Conservation (phyloP, 2,888 invertebrate species). For the Conops quadrifasciatus region DNA sequence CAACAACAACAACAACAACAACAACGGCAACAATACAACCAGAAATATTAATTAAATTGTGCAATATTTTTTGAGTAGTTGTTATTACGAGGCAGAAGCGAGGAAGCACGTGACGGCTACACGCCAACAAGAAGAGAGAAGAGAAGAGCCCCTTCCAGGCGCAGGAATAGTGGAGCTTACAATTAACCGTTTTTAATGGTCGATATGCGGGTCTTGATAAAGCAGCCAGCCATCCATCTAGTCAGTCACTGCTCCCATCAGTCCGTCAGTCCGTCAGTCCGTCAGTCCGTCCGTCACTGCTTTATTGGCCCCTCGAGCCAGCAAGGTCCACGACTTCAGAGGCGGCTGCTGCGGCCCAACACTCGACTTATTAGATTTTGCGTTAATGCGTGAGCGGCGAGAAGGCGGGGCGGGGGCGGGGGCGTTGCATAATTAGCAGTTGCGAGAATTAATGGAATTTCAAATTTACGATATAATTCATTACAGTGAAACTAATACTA, state of each 20-base stretch:
- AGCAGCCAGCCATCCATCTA: conserved; percentile 4
- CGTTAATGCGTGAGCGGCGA: not conserved
- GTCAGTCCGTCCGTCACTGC: not conserved
- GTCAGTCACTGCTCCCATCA: not conserved
- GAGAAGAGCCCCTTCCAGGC: conserved; percentile 29
- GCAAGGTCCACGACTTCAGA: not conserved
- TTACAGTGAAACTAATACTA: too few relatives aligned
- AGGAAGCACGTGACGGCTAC: conserved; percentile 43
- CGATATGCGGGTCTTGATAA: conserved; percentile 21
- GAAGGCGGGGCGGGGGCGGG: not conserved
- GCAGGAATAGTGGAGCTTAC: conserved; percentile 4
- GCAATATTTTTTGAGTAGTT: not conserved
- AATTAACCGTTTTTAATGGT: conserved; percentile 23
- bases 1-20: conserved; percentile 17
- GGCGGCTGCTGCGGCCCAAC: not conserved
- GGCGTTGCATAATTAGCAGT: not conserved
- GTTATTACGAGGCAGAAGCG: not conserved
- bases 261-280: not conserved
- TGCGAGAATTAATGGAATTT: conserved; percentile 12
- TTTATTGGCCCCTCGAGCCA: not conserved
- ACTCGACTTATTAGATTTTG: not conserved
- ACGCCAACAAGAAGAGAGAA: conserved; percentile 48
- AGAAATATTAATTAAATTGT: conserved; percentile 23
- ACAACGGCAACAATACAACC: not conserved
- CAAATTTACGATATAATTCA: conserved; percentile 2